Conservation (phyloP, 2,888 invertebrate species). For the Endomychus coccineus region DNA sequence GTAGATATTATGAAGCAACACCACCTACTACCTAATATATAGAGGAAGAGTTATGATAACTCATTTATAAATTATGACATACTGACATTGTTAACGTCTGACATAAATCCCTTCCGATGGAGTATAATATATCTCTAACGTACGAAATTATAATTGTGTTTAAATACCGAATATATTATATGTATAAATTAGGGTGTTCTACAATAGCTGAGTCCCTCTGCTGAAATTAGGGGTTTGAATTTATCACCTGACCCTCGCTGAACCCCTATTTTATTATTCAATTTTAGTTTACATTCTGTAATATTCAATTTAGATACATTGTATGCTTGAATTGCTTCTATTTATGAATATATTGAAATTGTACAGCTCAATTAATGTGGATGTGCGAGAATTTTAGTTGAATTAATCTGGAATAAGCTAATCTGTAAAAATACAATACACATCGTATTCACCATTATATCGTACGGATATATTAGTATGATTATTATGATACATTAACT, state of each 20-base stretch:
- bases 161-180: conserved; percentile 29
- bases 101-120: conserved; percentile 1
- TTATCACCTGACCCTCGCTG: conserved; percentile 32
- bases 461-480: too few species aligned
- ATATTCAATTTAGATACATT: conserved; percentile 37
- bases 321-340: conserved; percentile 35
- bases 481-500: too few species aligned
- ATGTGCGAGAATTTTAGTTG: too few species aligned
- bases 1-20: too few species aligned
- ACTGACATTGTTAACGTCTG: neutral
- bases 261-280: conserved; percentile 31
- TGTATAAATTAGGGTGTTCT: conserved; percentile 30
- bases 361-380: conserved; percentile 37
- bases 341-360: conserved; percentile 37
- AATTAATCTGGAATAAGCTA: too few species aligned
- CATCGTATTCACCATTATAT: too few species aligned
- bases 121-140: conserved; percentile 18
- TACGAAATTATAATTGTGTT: conserved; percentile 29
- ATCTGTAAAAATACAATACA: too few species aligned
- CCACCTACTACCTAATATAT: too few species aligned
- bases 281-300: conserved; percentile 36
- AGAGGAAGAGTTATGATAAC: too few species aligned
- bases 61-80: neutral
- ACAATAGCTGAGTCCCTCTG: conserved; percentile 28
- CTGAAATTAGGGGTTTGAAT: conserved; percentile 31